Evolutionary conservation across 2,113 vertebrate species (phyloP).

Genomic region (Melanostigma gelatinosum): DNA sequence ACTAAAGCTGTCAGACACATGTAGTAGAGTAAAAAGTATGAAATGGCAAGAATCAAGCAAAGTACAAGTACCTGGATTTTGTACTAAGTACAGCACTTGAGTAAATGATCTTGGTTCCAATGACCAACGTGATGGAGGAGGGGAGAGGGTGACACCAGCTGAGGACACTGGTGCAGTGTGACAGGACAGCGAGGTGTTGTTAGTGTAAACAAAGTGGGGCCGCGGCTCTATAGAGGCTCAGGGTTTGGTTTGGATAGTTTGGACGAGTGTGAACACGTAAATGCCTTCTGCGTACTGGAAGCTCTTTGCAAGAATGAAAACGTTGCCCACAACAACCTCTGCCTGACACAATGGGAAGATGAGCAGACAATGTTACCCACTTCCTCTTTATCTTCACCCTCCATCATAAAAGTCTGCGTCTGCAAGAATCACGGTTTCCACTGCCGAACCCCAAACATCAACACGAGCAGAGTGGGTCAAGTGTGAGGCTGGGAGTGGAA

Average conservation of each 20-base stretch:
- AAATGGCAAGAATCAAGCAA: neutral
- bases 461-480: neutral
- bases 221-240: neutral
- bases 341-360: neutral
- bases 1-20: neutral
- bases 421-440: constrained; percentile 19
- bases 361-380: neutral
- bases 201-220: neutral
- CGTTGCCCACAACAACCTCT: neutral
- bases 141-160: neutral
- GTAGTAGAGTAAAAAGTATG: neutral
- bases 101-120: neutral
- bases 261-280: neutral
- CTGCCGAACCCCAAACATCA: neutral
- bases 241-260: neutral
- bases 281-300: neutral
- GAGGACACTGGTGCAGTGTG: neutral
- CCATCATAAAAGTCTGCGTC: neutral
- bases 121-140: no score
- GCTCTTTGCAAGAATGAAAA: neutral
- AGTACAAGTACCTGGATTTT: neutral
- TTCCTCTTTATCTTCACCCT: constrained; percentile 31
- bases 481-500: constrained; percentile 3
- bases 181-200: neutral
- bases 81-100: neutral